phyloP scores from a whole-genome alignment of 2,113 vertebrate species.

The Apodemus speciosus region DNA sequence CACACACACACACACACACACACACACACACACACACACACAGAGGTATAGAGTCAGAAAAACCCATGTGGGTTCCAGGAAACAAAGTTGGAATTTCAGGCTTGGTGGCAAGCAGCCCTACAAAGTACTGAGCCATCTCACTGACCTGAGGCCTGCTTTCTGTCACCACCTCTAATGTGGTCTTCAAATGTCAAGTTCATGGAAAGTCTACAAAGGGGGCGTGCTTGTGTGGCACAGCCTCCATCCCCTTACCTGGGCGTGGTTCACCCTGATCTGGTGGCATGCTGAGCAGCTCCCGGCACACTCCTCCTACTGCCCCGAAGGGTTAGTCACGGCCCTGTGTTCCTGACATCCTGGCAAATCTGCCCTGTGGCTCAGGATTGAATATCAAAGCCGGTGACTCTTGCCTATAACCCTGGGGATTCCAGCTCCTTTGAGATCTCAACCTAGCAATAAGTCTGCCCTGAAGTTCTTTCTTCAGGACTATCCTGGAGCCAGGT shows the following conservation, averaged over 20 bases:
- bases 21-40: background rate
- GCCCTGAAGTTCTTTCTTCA: background rate
- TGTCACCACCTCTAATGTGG: background rate
- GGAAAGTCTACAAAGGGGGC: background rate
- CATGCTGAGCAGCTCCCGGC: background rate
- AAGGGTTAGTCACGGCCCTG: background rate
- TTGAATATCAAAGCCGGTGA: background rate
- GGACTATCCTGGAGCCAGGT: background rate
- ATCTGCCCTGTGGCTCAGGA: background rate
- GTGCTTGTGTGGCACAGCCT: background rate
- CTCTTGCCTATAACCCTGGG: background rate
- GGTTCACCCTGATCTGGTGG: background rate
- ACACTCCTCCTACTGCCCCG: background rate
- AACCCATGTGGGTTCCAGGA: background rate
- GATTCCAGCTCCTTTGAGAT: background rate
- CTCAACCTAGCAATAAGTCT: background rate
- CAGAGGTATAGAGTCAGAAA: background rate
- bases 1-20: background rate
- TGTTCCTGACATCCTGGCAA: background rate
- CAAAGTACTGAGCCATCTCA: background rate
- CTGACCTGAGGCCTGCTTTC: background rate
- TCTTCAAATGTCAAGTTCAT: background rate
- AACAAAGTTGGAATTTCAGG: background rate
- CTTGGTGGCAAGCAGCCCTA: background rate
- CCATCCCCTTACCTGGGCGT: background rate